Evolutionary conservation across 1,140 invertebrate species (phyloP).

Genomic region (Chironomus tepperi): DNA sequence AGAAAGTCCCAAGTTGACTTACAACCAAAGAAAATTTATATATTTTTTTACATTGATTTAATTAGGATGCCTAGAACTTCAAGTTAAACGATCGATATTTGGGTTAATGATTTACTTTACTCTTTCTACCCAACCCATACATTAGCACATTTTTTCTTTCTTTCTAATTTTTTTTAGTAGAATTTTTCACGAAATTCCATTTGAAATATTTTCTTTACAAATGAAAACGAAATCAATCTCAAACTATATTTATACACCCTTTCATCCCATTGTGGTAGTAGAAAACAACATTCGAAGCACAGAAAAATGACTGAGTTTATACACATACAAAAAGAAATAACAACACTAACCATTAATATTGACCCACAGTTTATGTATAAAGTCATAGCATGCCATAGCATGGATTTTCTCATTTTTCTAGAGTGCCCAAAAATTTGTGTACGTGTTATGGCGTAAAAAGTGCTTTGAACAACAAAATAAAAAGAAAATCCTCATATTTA

Average conservation of each 20-base stretch:
- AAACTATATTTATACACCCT: too few species aligned
- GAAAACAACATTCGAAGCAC: too few species aligned
- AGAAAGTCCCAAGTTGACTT: not conserved
- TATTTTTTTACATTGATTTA: not conserved
- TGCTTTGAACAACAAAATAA: not conserved
- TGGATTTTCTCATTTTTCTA: not conserved
- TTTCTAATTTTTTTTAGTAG: too few species aligned
- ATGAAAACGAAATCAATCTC: too few species aligned
- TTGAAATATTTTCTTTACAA: too few species aligned
- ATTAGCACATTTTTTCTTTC: too few species aligned
- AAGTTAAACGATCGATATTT: slow-evolving; percentile 8
- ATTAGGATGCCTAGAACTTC: not conserved
- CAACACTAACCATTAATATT: not conserved
- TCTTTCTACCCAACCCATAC: not conserved
- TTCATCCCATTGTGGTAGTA: too few species aligned
- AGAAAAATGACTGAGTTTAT: too few species aligned
- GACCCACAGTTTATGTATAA: not conserved
- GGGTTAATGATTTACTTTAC: slow-evolving; percentile 1
- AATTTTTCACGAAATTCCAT: too few species aligned
- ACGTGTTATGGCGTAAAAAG: not conserved
- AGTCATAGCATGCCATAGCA: not conserved
- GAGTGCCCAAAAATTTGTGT: not conserved
- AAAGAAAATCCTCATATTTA: not conserved
- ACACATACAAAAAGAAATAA: not conserved
- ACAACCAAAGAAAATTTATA: not conserved